Base-by-base conservation (phyloP, 2,888 invertebrate genomes). In the Agriotes lineatus region DNA sequence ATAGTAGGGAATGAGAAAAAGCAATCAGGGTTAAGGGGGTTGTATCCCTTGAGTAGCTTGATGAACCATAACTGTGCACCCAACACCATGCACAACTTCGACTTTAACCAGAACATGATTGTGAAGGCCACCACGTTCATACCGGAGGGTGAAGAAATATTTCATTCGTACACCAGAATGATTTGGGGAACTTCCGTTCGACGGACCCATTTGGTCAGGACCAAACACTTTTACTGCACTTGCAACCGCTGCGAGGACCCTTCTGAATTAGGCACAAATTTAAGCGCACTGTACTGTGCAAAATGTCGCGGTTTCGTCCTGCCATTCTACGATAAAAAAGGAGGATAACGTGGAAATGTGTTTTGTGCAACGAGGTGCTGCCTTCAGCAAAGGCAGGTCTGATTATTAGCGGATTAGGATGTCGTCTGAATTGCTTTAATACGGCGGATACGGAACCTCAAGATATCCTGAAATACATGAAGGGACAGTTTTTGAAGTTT, bases 41-140 rank as follows among this genome's bases (percentile, higher is more conserved):
- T 92, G 58, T 93, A 90, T 83, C 91, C 91, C 18, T 85, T 91
- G 65, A 87, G 89, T 1, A 88, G 89, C 42, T 83, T 92, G 68
- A 87, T 91, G 84, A 93, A 93, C 83, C 93, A 93, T 80, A 86
- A 85, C 63, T 93, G 93, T 79, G 83, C 86, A 20, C 89, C 93
- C 3, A 93, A 93, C 79, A 89, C 90, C 0, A 86, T 87, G 54
- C 89, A 90, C 75, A 86, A 86, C 57, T 91, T 89, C 75, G 89
- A 90, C 75, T 80, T 78, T 0, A 82, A 88, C 39, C 85, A 86
- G 59, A 85, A 86, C 74, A 89, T 92, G 87, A 85, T 87, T 22
- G 86, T 90, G 0, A 87, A 86, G 77, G 90, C 92, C 1, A 85
- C 88, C 0, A 85, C 86, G 64, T 84, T 86, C 5, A 91, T 93